phyloP scores from a whole-genome alignment of 2,797 vertebrate genomes.

The Aulostomus chinensis region DNA sequence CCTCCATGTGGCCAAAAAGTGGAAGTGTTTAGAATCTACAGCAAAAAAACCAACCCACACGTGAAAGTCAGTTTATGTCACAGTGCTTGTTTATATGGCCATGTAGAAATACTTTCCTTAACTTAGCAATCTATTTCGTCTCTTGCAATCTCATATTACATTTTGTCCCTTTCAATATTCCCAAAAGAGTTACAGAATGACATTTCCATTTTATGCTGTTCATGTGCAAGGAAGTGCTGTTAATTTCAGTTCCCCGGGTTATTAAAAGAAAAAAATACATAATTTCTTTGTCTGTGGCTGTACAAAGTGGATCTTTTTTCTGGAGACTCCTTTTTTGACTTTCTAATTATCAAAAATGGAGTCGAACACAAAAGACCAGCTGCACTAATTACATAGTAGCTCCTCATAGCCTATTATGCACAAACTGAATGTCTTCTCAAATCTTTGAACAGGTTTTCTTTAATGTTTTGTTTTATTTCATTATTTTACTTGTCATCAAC shows the following conservation, averaged over 20 bases:
- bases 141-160: no score
- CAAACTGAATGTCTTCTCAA: slow-evolving; percentile 1
- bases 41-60: no score
- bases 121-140: no score
- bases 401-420: slow-evolving; percentile 6
- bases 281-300: background rate
- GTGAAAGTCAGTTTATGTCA: no score
- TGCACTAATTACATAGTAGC: slow-evolving; percentile 21
- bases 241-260: background rate
- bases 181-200: no score
- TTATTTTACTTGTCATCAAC: slow-evolving; percentile 8
- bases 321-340: slow-evolving; percentile 26
- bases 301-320: background rate
- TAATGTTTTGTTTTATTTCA: slow-evolving; percentile 3
- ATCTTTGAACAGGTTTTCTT: background rate
- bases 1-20: no score
- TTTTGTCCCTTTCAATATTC: no score
- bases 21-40: no score
- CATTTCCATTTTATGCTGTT: no score
- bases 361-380: slow-evolving; percentile 23
- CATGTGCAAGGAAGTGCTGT: background rate
- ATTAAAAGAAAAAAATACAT: slow-evolving; percentile 2
- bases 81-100: no score
- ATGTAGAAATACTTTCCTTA: no score
- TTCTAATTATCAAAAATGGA: slow-evolving; percentile 30